A percentile compares a stretch with the other conserved stretches of the same genome.
phyloP scores from a whole-genome alignment of 2,888 invertebrate genomes.

The Malachius bipustulatus region DNA sequence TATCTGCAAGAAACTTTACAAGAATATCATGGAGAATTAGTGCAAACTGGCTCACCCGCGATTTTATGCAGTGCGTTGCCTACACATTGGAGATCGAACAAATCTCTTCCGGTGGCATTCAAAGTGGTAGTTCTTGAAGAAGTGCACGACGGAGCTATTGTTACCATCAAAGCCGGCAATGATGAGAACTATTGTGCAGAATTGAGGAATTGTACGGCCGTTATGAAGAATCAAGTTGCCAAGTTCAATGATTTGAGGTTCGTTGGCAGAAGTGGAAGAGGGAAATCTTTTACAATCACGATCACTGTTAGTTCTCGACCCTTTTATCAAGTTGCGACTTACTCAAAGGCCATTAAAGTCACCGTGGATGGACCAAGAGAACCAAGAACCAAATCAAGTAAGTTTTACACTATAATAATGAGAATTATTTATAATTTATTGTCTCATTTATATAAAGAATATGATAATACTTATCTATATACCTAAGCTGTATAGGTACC shows the following conservation, averaged over 20 bases:
- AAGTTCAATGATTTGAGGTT: conserved; percentile 98
- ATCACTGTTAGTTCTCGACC: conserved; percentile 77
- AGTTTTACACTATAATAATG: conserved; percentile 40
- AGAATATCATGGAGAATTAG: conserved; percentile 86
- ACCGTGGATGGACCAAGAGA: conserved; percentile 98
- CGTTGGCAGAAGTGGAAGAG: conserved; percentile 93
- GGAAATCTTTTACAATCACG: conserved; percentile 90
- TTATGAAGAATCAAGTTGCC: conserved; percentile 96
- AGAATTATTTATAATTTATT: conserved; percentile 2
- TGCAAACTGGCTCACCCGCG: conserved; percentile 90
- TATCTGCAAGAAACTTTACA: conserved; percentile 67
- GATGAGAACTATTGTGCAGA: conserved; percentile 97
- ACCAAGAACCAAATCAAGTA: conserved; percentile 93
- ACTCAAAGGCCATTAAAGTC: conserved; percentile 95
- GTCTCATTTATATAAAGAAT: background rate
- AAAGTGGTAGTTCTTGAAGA: conserved; percentile 91
- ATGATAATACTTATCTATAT: background rate
- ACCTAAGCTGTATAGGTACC: no score
- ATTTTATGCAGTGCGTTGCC: conserved; percentile 91
- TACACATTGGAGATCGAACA: conserved; percentile 95
- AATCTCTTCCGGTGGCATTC: conserved; percentile 91
- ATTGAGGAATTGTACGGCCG: conserved; percentile 81
- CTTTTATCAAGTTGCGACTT: conserved; percentile 77
- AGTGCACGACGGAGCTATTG: conserved; percentile 86
- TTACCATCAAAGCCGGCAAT: conserved; percentile 90